Base-by-base conservation (phyloP, 2,113 vertebrate species). In the Malurus melanocephalus region DNA sequence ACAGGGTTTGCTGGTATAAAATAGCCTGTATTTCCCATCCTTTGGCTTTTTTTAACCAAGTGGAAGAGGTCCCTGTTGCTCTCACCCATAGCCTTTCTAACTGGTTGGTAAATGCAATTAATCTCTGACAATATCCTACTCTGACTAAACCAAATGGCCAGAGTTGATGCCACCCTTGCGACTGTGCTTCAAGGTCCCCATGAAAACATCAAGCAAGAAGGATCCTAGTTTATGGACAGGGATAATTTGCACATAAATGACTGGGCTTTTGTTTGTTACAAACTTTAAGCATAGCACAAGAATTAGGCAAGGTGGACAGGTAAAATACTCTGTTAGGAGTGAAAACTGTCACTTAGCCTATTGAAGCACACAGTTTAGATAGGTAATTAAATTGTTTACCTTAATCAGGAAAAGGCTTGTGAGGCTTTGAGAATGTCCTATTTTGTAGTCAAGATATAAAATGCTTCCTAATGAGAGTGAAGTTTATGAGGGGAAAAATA, bases 401-500 rank as follows among this genome's bases (percentile, higher is more conserved):
- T 92, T 91, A 87, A 84, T 80, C 68, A 69, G 40, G 32, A 77
- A 92, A 92, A 77, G 15, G 38, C 22, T 87, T 79, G 55, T 82
- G 48, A 75, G 18, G 15, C 35, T 85, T 90, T 64, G 62, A 87
- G 59, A 67, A 79, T 72, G 28, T 83, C 49, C 22, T 85, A 32
- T 75, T 94, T 85, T 75, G 32, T 51, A 85, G 85, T 75, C n/a
- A 78, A 87, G 65, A 61, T 84, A 80, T 32, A 85, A 92, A 90
- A 90, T 68, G 15, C 43, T 85, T 81, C 80, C 56, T 82, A 92
- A 91, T 72, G 59, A n/a, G 57, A 88, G 3, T 62, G 72, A 95
- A 92, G 68, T 88, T 96, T 91, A 87, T 88, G 73, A 94, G 33
- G 64, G 80, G 71, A 88, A 89, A 93, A 94, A 85, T 83, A 74